A percentile compares a stretch with the other conserved stretches of the same genome.
Conservation (phyloP, 2,888 invertebrate species). For the Germaria angustata region DNA sequence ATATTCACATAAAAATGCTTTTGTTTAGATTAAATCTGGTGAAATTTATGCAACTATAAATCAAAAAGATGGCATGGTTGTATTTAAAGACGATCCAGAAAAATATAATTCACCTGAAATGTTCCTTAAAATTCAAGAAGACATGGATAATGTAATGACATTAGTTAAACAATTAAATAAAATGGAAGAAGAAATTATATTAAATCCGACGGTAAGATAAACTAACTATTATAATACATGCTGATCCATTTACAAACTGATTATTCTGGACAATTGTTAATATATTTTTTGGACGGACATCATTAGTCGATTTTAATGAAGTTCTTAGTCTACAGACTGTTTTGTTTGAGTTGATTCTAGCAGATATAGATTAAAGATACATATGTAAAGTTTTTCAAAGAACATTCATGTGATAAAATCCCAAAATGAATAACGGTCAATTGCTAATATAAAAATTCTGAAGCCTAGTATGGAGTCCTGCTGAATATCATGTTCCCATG, state of each 20-base stretch:
- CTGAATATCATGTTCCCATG: too few species aligned
- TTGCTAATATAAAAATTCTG: too few species aligned
- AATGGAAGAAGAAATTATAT: slow-evolving; percentile 97
- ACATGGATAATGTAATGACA: slow-evolving; percentile 92
- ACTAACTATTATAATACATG: not conserved
- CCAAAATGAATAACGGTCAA: too few species aligned
- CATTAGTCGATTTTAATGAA: too few species aligned
- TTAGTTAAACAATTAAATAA: slow-evolving; percentile 92
- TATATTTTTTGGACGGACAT: too few species aligned
- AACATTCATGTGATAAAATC: too few species aligned
- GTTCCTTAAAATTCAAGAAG: slow-evolving; percentile 91
- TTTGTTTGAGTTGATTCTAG: too few species aligned
- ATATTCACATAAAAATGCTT: not conserved
- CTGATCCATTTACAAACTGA: too few species aligned
- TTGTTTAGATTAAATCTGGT: slow-evolving; percentile 93
- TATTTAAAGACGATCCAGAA: slow-evolving; percentile 97
- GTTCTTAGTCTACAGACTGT: not conserved
- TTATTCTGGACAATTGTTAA: too few species aligned
- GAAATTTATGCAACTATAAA: slow-evolving; percentile 98
- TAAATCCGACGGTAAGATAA: slow-evolving; percentile 87
- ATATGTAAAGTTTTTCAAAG: too few species aligned
- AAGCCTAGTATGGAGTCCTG: too few species aligned
- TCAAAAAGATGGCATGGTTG: slow-evolving; percentile 98
- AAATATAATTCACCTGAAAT: slow-evolving; percentile 95
- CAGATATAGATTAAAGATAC: too few species aligned